Base-by-base conservation (phyloP, 2,797 vertebrate genomes). In the Acrossocheilus wenchowensis region DNA sequence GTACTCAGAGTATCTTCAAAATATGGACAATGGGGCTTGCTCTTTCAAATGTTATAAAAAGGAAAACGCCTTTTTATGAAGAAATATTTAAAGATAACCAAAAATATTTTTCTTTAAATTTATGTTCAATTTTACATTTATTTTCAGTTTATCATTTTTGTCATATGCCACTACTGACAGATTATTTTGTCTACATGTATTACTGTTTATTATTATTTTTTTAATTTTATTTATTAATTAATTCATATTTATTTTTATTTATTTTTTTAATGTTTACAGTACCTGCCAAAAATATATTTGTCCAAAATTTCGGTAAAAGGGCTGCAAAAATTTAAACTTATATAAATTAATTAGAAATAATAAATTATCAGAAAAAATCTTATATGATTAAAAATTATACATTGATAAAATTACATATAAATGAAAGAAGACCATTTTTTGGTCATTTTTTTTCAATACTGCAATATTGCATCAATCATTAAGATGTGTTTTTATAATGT, bases 1-100 rank as follows among this genome's bases (percentile, higher is more conserved):
- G 54, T 26, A 48, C n/a, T 41, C 43, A 2, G n/a, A 14, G 36
- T 41, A 9, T 86, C 73, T 86, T 83, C 26, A 68, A 68, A 68
- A 26, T 43, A 39, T n/a, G 21, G 21, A 71, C 62, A 81, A 50
- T 81, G 3, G 48, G 41, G 41, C 15, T 26, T 21, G 39, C 26
- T 62, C 14, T 64, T 64, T 64, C 2, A 30, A 74, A 36, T 12
- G 43, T 75, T 74, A 19, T 52, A 19, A 34, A 52, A 54, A 36
- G 48, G 30, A 77, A 54, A 36, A 17, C 2, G 5, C 5, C 1
- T 0, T 1, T 41, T 54, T 36, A 54, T 1, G 17, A 19, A 52
- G 26, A 9, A 52, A 21, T 19, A 11, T 6, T 19, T 10, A 14
- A 23, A 77, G 36, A 12, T 3, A 4, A 7, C 4, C 10, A 12